Evolutionary conservation across 2,888 invertebrate species (phyloP), one percentile per base, ranked within the genome.

Genomic region (Willowsia nigromaculata): DNA sequence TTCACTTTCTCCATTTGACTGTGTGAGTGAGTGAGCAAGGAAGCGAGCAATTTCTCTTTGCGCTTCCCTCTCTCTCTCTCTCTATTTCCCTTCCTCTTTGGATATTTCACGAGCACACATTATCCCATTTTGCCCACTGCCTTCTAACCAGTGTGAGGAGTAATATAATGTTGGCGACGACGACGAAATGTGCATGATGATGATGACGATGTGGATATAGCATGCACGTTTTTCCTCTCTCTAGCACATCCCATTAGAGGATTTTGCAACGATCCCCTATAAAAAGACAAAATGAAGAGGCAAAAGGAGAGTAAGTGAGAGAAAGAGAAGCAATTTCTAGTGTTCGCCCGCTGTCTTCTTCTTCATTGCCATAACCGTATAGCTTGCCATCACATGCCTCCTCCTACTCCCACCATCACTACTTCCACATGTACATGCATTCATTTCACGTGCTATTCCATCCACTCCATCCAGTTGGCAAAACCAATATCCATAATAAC

Each of bases 171-270:
- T 30, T 59, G 59, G 27, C 30, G 59, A 71, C 11, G 40, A 43
- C 62, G 22, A 62, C 43, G 22, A 43, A 25, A 43, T 25, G 71
- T 43, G 22, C 15, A 40, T 22, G 71, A 43, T 40, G 65, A 65
- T 27, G 68, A 74, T 43, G 47, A 47, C 25, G 47, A 74, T 74
- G 25, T 47, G 27, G 22, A 47, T 74, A 74, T 43, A 47, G 25
- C 71, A 47, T 74, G 74, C 25, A 74, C 43, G 71, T 43, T 71
- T 71, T 71, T 74, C n/a, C n/a, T n/a, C 47, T 74, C 47, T 15
- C 43, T 27, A 25, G 15, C 43, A 74, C 74, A 74, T 74, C 37
- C 47, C 74, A 74, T 47, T 47, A 74, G 43, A 71, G 25, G 47
- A 74, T 47, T 43, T 74, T 50, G 47, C 74, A 74, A 27, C 6